Conservation (phyloP, 2,797 vertebrate genomes). For the Poeciliopsis presidionis region DNA sequence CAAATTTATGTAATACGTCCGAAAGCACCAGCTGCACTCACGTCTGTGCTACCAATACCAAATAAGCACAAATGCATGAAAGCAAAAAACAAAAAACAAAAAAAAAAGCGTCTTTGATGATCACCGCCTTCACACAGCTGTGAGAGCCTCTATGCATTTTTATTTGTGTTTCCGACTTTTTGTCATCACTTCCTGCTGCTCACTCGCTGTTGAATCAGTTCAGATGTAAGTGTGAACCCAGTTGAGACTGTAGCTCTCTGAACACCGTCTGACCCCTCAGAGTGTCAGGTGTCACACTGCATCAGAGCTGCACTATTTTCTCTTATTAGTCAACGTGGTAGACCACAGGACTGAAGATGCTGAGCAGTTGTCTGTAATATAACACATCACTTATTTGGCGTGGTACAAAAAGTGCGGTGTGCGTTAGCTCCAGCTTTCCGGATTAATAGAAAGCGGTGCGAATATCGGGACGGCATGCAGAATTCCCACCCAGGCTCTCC, state of each 20-base stretch:
- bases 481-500: conserved; percentile 60
- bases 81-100: not conserved
- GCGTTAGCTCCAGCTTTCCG: conserved; percentile 18
- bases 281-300: conserved; percentile 18
- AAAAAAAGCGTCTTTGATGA: conserved; percentile 16
- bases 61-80: conserved; percentile 20
- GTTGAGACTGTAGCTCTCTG: not conserved
- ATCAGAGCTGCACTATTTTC: conserved; percentile 27
- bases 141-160: conserved; percentile 17
- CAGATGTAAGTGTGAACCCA: not conserved
- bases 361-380: conserved; percentile 60
- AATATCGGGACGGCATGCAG: conserved; percentile 60
- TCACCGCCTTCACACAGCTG: conserved; percentile 36
- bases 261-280: conserved; percentile 29
- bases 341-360: conserved; percentile 22
- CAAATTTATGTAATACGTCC: conserved; percentile 66
- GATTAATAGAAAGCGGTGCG: conserved; percentile 40
- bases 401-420: conserved; percentile 38
- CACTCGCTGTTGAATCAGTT: conserved; percentile 29
- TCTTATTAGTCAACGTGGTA: conserved; percentile 32
- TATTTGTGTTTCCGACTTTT: conserved; percentile 46
- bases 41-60: conserved; percentile 32
- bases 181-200: conserved; percentile 67
- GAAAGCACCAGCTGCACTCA: conserved; percentile 52
- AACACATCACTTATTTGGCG: conserved; percentile 40